These are phyloP conservation scores for Drosophila ogumai DNA, from an alignment of 1,140 invertebrate genomes.

Conservation along the genomic window DNA sequence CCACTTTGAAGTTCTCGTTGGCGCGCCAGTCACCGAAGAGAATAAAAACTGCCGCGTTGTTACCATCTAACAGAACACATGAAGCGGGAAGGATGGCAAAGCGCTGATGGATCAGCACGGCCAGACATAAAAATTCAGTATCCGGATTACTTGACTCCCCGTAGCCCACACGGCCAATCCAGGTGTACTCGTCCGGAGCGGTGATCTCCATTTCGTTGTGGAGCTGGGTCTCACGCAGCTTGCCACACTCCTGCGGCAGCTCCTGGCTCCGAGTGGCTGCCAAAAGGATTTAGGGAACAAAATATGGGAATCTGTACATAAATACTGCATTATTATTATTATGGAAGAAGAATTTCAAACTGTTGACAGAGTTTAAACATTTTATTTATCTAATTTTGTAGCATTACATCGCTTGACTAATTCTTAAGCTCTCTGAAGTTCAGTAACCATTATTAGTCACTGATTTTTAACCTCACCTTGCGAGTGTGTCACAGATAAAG, in stretches of 20 bases:
- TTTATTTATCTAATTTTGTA: too few relatives aligned
- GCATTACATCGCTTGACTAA: not conserved
- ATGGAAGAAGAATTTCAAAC: too few relatives aligned
- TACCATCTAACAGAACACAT: constrained; percentile 4
- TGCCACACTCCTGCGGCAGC: constrained; percentile 15
- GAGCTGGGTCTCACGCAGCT: constrained; percentile 16
- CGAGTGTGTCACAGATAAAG: not conserved
- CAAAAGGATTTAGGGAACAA: not conserved
- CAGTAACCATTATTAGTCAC: not conserved
- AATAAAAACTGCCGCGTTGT: not conserved
- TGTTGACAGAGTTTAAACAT: too few relatives aligned
- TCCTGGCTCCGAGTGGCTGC: constrained; percentile 1
- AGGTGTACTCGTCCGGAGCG: constrained; percentile 25
- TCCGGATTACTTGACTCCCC: not conserved
- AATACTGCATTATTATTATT: too few relatives aligned
- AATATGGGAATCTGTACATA: not conserved
- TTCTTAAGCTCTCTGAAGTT: not conserved
- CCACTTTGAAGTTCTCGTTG: not conserved
- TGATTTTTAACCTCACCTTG: not conserved
- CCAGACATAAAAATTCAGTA: not conserved
- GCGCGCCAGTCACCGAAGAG: constrained; percentile 17
- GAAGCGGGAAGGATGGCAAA: constrained; percentile 27
- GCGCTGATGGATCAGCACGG: constrained; percentile 19
- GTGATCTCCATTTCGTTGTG: constrained; percentile 7
- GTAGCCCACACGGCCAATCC: constrained; percentile 32